These are phyloP conservation scores for Scaptomyza montana DNA, from an alignment of 1,140 invertebrate species.

Conservation along the genomic window DNA sequence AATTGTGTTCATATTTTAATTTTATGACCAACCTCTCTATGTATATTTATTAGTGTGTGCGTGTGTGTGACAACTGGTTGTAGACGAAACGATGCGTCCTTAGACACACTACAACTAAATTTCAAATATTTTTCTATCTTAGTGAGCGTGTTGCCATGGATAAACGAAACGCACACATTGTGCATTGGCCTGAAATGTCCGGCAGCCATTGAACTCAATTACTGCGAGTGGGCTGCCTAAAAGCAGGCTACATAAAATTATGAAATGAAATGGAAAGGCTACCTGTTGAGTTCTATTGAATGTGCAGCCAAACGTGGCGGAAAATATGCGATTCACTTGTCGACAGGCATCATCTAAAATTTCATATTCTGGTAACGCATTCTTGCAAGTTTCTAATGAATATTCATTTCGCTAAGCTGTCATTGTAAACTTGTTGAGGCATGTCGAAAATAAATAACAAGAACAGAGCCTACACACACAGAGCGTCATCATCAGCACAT, in stretches of 20 bases:
- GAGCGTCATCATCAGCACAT: background rate
- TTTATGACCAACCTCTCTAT: conserved; percentile 12
- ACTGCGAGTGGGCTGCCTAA: conserved; percentile 17
- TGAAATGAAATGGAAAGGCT: background rate
- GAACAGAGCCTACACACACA: conserved; percentile 23
- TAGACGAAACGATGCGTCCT: conserved; percentile 9
- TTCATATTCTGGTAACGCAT: background rate
- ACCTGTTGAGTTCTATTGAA: conserved; percentile 40
- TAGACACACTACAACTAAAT: conserved; percentile 24
- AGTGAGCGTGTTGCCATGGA: conserved; percentile 48
- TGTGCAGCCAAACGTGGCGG: conserved; percentile 29
- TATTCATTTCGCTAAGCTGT: conserved; percentile 15
- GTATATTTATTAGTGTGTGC: background rate
- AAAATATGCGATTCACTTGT: background rate
- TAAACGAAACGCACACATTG: conserved; percentile 59
- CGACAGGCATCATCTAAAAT: background rate
- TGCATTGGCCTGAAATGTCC: conserved; percentile 65
- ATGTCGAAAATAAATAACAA: conserved; percentile 6
- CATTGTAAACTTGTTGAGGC: background rate
- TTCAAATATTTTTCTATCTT: conserved; percentile 46
- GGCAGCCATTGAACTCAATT: conserved; percentile 41
- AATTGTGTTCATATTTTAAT: conserved; percentile 31
- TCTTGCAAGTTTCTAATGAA: conserved; percentile 7
- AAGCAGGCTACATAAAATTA: conserved; percentile 8
- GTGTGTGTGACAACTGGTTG: conserved; percentile 7